Percentiles rank a stretch among this genome's conserved stretches.
These are phyloP conservation scores for Drosophila tropicalis DNA, from an alignment of 1,140 invertebrate genomes.

Conservation along the genomic window DNA sequence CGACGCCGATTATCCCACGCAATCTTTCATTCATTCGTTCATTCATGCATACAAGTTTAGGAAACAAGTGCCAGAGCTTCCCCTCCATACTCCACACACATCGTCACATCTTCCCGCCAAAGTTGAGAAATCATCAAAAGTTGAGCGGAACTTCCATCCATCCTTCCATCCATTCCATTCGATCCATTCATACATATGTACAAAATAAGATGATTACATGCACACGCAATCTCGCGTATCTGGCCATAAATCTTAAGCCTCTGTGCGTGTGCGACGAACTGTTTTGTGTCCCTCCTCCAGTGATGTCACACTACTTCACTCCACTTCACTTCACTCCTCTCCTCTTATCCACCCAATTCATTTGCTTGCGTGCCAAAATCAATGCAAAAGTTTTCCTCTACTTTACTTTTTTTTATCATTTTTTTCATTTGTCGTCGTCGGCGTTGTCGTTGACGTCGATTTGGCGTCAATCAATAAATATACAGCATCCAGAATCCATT, in stretches of 20 bases:
- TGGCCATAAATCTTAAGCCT: constrained; percentile 64
- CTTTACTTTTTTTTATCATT: not conserved
- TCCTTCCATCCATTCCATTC: not conserved
- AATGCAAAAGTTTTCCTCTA: constrained; percentile 60
- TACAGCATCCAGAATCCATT: constrained; percentile 63
- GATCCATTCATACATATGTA: constrained; percentile 18
- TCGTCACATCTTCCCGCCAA: constrained; percentile 32
- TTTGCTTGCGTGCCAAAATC: constrained; percentile 66
- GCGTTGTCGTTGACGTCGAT: too few relatives aligned
- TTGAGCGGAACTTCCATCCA: constrained; percentile 60
- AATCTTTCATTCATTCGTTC: constrained; percentile 73
- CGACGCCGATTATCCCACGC: constrained; percentile 81
- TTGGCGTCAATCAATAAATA: constrained; percentile 61
- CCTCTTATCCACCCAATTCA: not conserved
- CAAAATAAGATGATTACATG: constrained; percentile 72
- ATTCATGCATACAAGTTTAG: constrained; percentile 38
- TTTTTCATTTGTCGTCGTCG: constrained; percentile 28
- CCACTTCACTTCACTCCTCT: not conserved
- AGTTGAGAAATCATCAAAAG: constrained; percentile 73
- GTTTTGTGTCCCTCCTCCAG: constrained; percentile 29
- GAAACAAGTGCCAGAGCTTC: constrained; percentile 47
- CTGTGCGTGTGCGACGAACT: constrained; percentile 49
- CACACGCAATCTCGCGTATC: constrained; percentile 69
- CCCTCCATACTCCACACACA: constrained; percentile 11
- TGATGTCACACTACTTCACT: constrained; percentile 14